Evolutionary conservation across 2,888 invertebrate species (phyloP).

Genomic region (Eledona agricola): DNA sequence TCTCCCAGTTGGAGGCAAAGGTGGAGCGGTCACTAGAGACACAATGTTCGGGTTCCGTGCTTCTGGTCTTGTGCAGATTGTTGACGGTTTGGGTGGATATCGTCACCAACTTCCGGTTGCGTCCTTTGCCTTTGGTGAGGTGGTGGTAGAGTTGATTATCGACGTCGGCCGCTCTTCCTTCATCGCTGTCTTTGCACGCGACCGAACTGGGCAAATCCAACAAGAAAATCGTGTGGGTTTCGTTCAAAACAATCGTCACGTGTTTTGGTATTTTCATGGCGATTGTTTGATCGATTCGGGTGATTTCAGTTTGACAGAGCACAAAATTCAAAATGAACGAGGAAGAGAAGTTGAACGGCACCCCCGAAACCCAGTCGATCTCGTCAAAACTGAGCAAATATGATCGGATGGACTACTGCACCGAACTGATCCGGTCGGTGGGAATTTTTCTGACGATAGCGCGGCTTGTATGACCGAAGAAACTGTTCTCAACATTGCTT

Average conservation of each 20-base stretch:
- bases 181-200: conserved; percentile 68
- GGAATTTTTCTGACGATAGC: no score
- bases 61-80: conserved; percentile 70
- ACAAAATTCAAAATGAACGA: no score
- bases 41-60: conserved; percentile 67
- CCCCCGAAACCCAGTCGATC: no score
- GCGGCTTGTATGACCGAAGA: no score
- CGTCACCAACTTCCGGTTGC: conserved; percentile 71
- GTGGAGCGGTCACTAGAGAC: conserved; percentile 65
- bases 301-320: no score
- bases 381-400: no score
- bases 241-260: conserved; percentile 71
- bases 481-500: no score
- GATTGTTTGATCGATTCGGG: no score
- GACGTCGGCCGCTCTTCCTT: conserved; percentile 65
- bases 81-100: conserved; percentile 76
- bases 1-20: conserved; percentile 80
- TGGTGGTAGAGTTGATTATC: conserved; percentile 75
- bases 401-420: no score
- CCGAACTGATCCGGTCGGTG: no score
- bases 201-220: conserved; percentile 73
- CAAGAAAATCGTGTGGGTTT: conserved; percentile 72
- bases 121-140: conserved; percentile 73
- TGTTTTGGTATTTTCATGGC: conserved; percentile 66
- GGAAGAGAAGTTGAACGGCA: no score